Evolutionary conservation across 2,888 invertebrate genomes (phyloP).

Genomic region (Dioctria linearis): DNA sequence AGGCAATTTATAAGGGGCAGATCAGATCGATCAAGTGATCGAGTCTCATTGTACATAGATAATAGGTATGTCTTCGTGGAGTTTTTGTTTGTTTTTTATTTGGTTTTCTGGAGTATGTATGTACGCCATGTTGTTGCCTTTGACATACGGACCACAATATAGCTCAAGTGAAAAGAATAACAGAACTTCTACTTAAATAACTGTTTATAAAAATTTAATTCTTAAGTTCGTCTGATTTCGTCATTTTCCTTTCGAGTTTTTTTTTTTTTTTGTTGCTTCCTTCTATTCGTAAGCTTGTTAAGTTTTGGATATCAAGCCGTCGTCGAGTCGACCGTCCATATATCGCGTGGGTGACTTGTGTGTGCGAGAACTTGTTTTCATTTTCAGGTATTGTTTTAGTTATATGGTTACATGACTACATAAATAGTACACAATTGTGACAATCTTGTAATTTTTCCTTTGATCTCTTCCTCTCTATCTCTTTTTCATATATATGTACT

Average conservation of each 20-base stretch:
- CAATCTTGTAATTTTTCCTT: background rate
- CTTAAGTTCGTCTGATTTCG: slow-evolving; percentile 5
- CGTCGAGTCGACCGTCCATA: background rate
- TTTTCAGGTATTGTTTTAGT: background rate
- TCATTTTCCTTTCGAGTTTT: slow-evolving; percentile 9
- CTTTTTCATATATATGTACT: too few relatives aligned
- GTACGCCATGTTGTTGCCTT: background rate
- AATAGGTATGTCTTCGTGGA: background rate
- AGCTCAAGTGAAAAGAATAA: slow-evolving; percentile 10
- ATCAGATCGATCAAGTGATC: background rate
- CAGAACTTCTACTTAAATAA: slow-evolving; percentile 15
- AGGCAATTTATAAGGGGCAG: background rate
- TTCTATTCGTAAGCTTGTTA: slow-evolving; percentile 4
- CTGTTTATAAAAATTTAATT: slow-evolving; percentile 19
- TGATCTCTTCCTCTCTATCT: too few relatives aligned
- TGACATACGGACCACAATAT: background rate
- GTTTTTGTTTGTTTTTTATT: background rate
- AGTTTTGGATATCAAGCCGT: slow-evolving; percentile 23
- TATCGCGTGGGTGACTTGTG: slow-evolving; percentile 19
- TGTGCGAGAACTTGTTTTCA: slow-evolving; percentile 29
- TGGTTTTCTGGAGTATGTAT: background rate
- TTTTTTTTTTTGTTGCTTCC: background rate
- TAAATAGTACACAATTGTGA: slow-evolving; percentile 21
- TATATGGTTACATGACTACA: background rate
- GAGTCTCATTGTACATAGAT: background rate